Conservation (phyloP, 2,113 vertebrate genomes). For the Phrynosoma blainvillii region DNA sequence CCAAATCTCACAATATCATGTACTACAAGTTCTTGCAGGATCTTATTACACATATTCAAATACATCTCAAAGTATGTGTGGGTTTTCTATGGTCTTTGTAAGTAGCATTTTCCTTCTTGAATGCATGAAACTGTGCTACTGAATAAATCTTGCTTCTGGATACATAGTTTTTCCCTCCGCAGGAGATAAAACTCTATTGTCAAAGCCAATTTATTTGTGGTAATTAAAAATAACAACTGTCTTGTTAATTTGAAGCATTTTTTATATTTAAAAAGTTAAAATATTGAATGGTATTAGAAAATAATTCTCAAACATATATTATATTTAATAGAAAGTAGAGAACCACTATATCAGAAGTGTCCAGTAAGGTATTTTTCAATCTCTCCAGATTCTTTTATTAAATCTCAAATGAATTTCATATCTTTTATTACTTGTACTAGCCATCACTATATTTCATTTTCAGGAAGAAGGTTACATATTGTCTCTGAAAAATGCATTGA, state of each 20-base stretch:
- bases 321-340: conserved; percentile 43
- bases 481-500: conserved; percentile 40
- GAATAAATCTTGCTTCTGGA: neutral
- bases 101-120: neutral
- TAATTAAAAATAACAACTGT: neutral
- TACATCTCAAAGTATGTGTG: too few relatives aligned
- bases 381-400: conserved; percentile 38
- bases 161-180: neutral
- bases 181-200: neutral
- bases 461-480: neutral
- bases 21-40: too few relatives aligned
- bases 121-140: neutral
- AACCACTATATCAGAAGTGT: conserved; percentile 12
- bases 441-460: conserved; percentile 43
- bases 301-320: conserved; percentile 41
- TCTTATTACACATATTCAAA: too few relatives aligned
- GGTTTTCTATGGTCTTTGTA: neutral
- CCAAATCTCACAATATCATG: too few relatives aligned
- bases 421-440: conserved; percentile 49
- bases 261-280: neutral
- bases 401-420: conserved; percentile 46
- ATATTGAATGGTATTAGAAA: conserved; percentile 12
- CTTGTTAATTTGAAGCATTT: neutral
- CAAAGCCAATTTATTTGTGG: conserved; percentile 11
- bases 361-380: neutral